Evolutionary conservation across 2,888 invertebrate species (phyloP), one percentile per base, ranked within the genome.

Genomic region (Biston stratarius): DNA sequence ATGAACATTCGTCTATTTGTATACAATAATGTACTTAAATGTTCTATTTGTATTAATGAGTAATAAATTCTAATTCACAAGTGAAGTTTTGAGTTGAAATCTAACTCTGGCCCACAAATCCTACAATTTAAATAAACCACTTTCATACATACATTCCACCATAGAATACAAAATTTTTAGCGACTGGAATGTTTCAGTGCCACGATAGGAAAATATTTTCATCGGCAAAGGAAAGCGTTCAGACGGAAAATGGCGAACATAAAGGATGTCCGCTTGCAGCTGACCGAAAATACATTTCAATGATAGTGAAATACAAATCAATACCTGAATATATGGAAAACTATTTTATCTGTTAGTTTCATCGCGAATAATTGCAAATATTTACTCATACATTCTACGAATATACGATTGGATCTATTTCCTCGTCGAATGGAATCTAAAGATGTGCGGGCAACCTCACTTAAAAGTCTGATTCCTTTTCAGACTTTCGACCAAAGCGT

Each of bases 211-310:
- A 67, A 70, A 70, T 61, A 76, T 79, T 78, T 77, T 75, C 75
- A 71, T 59, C 53, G 71, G 69, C 73, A 76, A 77, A 77, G 72
- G 72, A 64, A 63, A 66, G 74, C 77, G 73, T 70, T 79, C 74
- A 64, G 55, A 70, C 61, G 78, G 77, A 79, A 82, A 82, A 81
- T 77, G 73, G 74, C 74, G 70, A 73, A 65, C 73, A 73, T 72
- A 74, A 66, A 61, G 61, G 74, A 74, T 61, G 34, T 61, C 66
- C 66, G 61, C 24, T 58, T 47, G 52, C 42, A 42, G 38, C 49
- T 65, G 49, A 52, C 66, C 52, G 52, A 66, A 49, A 64, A 58
- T 47, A 56, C 42, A 58, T 58, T 66, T 57, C 61, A 52, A 34
- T 61, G 52, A 58, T 61, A 58, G 56, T 48, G 64, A 44, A 40